Evolutionary conservation across 1,140 invertebrate genomes (phyloP), one percentile per base, ranked within the genome.

Genomic region (Conus betulinus): DNA sequence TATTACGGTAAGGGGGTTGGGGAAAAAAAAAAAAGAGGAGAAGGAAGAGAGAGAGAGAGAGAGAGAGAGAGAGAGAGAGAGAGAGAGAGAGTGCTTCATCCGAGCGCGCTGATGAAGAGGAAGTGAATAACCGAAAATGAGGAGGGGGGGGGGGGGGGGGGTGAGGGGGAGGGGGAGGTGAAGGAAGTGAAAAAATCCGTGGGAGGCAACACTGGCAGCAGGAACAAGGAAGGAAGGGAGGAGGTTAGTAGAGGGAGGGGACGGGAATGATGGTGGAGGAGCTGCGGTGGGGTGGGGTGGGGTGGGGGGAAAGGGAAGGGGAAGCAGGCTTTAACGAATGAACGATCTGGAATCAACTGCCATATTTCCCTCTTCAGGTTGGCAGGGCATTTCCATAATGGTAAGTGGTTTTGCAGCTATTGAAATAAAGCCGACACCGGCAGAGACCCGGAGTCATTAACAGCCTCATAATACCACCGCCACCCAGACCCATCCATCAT

Each of bases 381-480:
- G 57, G 10, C n/a, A 39, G 76, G 13, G 78, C 52, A 84, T 84
- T 84, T 84, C 82, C 55, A 63, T 84, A 84, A 84, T 63, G 82
- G 82, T 84, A 84, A 84, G 82, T 84, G 82, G 82, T 84, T 60
- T 84, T 84, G 82, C 82, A 84, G 82, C 57, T 25, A 84, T 60
- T 63, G 23, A 84, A 84, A 84, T 84, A 84, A 84, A 84, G 82
- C 57, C 57, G 55, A 39, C 82, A 57, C 51, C 10, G 52, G 52
- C 52, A 55, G 81, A 78, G 76, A 78, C 55, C 27, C 8, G n/a
- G 82, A 23, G 82, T 63, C 55, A 84, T 84, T 84, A 84, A 20
- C 82, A 25, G 55, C 82, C 11, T 25, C 57, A 25, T 84, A 84
- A 60, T 84, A 27, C 53, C 74, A 11, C 74, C 51, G 51, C 52